Evolutionary conservation across 1,140 invertebrate genomes (phyloP), one percentile per base, ranked within the genome.

Genomic region (Calephelis nemesis): DNA sequence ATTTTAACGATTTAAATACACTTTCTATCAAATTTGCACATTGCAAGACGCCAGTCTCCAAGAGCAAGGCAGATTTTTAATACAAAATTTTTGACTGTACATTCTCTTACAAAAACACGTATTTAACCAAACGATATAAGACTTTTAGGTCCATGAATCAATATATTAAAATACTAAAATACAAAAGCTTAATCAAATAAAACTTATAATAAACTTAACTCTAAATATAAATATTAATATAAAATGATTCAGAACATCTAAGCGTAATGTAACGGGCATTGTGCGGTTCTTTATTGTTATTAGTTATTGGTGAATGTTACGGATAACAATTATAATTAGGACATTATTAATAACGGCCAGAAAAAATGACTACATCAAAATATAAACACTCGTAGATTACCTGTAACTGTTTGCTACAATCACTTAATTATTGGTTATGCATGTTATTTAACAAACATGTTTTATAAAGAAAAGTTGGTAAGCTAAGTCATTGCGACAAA

Each of bases 191-290:
- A 74, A 76, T 70, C 69, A 64, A 62, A 72, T 70, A 77, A 79
- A 79, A 79, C 73, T 76, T 83, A 83, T 72, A 81, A 78, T 68
- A 73, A 75, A 64, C 74, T 75, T 76, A 80, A 76, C 69, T 68
- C 66, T 74, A 72, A 69, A 72, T 73, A 83, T 84, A 86, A 84
- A 83, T 77, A 82, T 74, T 74, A 67, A 67, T 76, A 76, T 81
- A 83, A 80, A 82, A 84, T 74, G 71, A 80, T 80, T 84, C 77
- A 78, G 76, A 66, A 65, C 11, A 83, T 80, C 77, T 86, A 89
- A 89, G 87, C 87, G 81, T 87, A 87, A 81, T 67, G 48, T 42
- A 50, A 15, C 49, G 40, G 73, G 74, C 74, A 75, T 87, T 87
- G 85, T 89, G 87, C 84, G 75, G 68, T 72, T 47, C 0, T 15